These are phyloP conservation scores for Ianthella basta DNA, from an alignment of 37 sponge, comb jelly and placozoan species.

Conservation along the genomic window DNA sequence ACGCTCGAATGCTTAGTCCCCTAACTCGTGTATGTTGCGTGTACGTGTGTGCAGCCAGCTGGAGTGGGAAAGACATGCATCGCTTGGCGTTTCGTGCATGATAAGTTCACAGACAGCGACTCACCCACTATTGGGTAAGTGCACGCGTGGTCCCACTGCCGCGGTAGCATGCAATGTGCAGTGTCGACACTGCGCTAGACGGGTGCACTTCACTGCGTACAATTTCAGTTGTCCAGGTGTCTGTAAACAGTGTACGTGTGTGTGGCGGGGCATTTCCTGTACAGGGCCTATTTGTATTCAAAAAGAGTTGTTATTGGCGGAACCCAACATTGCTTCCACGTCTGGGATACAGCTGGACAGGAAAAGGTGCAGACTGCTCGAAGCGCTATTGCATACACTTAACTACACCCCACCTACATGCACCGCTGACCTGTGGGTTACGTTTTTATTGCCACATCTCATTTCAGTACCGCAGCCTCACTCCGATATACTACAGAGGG, in stretches of 20 bases:
- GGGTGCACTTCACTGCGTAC: too few relatives aligned
- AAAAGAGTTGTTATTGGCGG: constrained; percentile 73
- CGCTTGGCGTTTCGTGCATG: constrained; percentile 78
- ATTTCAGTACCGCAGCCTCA: constrained; percentile 81
- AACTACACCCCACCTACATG: too few relatives aligned
- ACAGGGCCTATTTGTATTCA: constrained; percentile 83
- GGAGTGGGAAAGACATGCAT: constrained; percentile 89
- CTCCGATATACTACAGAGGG: constrained; percentile 93
- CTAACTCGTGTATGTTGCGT: too few relatives aligned
- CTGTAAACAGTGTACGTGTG: too few relatives aligned
- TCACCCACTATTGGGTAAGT: constrained; percentile 83
- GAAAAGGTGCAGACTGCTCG: constrained; percentile 92
- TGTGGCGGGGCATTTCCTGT: background rate
- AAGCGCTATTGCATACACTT: too few relatives aligned
- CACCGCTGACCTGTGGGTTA: too few relatives aligned
- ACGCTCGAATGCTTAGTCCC: too few relatives aligned
- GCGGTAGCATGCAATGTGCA: too few relatives aligned
- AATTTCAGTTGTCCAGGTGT: too few relatives aligned
- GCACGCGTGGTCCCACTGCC: background rate
- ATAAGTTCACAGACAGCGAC: constrained; percentile 69
- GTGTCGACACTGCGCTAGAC: too few relatives aligned
- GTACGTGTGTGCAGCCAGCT: constrained; percentile 69
- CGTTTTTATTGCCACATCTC: too few relatives aligned
- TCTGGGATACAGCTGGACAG: constrained; percentile 95
- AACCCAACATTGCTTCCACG: constrained; percentile 74